Evolutionary conservation across 2,797 vertebrate species (phyloP).

Genomic region (Hybognathus amarus): DNA sequence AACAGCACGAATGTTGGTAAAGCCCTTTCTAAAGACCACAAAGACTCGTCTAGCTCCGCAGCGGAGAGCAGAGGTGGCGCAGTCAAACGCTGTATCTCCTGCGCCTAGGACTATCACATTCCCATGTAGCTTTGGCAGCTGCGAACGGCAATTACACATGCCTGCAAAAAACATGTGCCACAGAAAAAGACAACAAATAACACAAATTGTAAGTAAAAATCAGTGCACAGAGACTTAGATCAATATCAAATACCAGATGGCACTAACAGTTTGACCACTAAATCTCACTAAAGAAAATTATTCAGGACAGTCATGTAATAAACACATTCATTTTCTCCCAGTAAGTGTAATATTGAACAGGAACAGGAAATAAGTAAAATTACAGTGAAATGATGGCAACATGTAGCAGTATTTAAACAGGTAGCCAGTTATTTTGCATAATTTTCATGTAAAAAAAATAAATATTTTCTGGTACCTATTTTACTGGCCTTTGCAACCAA

Average conservation of each 20-base stretch:
- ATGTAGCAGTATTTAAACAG: not conserved
- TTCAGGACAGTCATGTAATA: not conserved
- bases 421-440: not conserved
- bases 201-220: conserved; percentile 10
- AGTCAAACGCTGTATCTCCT: conserved; percentile 96
- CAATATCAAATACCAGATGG: not conserved
- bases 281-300: not conserved
- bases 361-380: not conserved
- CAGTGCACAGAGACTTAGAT: not conserved
- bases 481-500: conserved; percentile 83
- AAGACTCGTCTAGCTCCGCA: conserved; percentile 91
- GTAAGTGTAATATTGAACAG: not conserved
- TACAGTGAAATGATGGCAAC: not conserved
- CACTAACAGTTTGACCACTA: not conserved
- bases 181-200: not conserved
- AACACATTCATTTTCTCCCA: not conserved
- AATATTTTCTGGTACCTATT: conserved; percentile 69
- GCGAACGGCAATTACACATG: conserved; percentile 85
- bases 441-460: not conserved
- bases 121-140: conserved; percentile 84
- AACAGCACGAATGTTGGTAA: conserved; percentile 91
- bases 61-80: conserved; percentile 92
- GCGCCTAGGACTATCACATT: conserved; percentile 90
- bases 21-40: conserved; percentile 92
- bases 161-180: conserved; percentile 70